Evolutionary conservation across 2,888 invertebrate species (phyloP), one percentile per base, ranked within the genome.

Genomic region (Tipula unca): DNA sequence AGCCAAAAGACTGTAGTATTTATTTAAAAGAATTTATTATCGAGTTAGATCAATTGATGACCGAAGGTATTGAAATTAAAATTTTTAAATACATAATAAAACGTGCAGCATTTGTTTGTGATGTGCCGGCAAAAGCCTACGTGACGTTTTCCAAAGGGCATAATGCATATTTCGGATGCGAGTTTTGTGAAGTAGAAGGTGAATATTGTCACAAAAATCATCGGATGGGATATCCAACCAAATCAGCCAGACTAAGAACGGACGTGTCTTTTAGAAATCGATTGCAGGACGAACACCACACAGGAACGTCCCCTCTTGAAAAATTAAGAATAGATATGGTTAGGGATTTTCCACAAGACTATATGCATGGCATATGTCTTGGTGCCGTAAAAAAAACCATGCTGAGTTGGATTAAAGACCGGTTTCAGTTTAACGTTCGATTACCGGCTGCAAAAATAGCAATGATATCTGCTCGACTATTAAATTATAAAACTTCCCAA

Each of bases 321-420:
- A 82, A 82, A 82, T 82, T 82, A 82, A 82, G 29, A 14, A 25
- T 82, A 82, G 82, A 82, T 29, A 82, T 82, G 82, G 82, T 82
- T 13, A 82, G 82, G 13, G 29, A 29, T 29, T 82, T 82, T 29
- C 82, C 82, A 29, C 82, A 82, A 29, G 82, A 82, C 82, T 82
- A 82, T 29, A 82, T 82, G 82, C 82, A 82, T 13, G 82, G 82
- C 29, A 82, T 82, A 82, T 82, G 82, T 82, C 82, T 82, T 82
- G 82, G 82, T 13, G 82, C 13, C 4, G 82, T 82, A 3, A 82
- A 82, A 13, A 82, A 82, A 29, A 82, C 82, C 82, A 6, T 82
- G 5, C 29, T 82, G 1, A 82, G 82, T 14, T 82, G 82, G 82
- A 82, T 82, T 29, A 82, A 82, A 82, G 82, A 82, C 13, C 82